Conservation (phyloP, 2,888 invertebrate species). For the Leptopilina drosophilae region DNA sequence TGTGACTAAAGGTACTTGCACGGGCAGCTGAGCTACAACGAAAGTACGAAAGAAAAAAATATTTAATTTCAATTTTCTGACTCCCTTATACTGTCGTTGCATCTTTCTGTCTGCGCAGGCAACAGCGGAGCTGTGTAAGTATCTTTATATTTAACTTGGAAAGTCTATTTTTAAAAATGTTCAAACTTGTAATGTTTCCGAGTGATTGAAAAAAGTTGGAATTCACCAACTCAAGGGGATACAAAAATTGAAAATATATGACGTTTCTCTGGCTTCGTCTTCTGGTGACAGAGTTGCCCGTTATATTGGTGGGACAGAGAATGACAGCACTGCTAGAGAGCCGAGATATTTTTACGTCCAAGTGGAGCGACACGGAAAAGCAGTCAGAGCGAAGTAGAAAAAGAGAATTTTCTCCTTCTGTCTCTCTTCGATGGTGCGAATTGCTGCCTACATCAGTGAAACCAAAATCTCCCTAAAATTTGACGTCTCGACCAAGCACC, state of each 20-base stretch:
- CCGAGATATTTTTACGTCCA: slow-evolving; percentile 71
- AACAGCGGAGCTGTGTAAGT: no score
- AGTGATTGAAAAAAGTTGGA: neutral
- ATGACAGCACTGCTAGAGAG: slow-evolving; percentile 62
- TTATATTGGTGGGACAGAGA: slow-evolving; percentile 58
- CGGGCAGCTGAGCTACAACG: no score
- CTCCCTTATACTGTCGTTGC: no score
- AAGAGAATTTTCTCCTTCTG: slow-evolving; percentile 42
- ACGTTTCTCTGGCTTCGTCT: slow-evolving; percentile 18
- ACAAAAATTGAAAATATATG: slow-evolving; percentile 20
- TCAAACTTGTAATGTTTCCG: no score
- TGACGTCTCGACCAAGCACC: slow-evolving; percentile 21
- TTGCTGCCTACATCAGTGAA: slow-evolving; percentile 63
- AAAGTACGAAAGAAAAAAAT: no score
- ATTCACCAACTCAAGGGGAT: neutral
- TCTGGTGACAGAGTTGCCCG: slow-evolving; percentile 54
- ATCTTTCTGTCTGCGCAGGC: no score
- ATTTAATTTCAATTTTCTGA: no score
- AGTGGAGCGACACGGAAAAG: slow-evolving; percentile 64
- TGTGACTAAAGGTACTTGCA: no score
- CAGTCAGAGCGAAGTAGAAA: slow-evolving; percentile 42
- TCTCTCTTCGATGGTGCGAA: slow-evolving; percentile 58
- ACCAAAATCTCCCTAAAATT: slow-evolving; percentile 58
- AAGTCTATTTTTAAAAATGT: no score
- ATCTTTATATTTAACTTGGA: no score